Evolutionary conservation across 2,888 invertebrate genomes (phyloP), one percentile per base, ranked within the genome.

Genomic region (Nephrocerus scutellatus): DNA sequence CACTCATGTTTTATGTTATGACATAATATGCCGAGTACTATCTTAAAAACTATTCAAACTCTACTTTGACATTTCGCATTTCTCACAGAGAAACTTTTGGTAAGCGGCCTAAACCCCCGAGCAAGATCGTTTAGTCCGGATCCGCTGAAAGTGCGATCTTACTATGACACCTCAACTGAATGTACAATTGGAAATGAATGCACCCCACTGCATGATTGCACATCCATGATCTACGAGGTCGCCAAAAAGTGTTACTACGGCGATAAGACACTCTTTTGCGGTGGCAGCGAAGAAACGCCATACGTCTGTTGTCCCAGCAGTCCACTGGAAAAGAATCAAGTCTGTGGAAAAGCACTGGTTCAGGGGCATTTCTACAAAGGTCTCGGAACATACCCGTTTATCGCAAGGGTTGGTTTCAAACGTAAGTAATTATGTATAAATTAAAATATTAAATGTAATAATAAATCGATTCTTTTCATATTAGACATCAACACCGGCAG

Each of bases 351-450:
- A 52, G 76, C 79, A 10, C 72, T 81, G 66, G 78, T 82, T 3
- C 75, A 76, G 46, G 81, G 80, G 0, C 72, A 74, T 6, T 73
- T 74, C 41, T 81, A 81, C 50, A 73, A 72, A 24, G 80, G 80
- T 2, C 62, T 85, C 6, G 86, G 86, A 2, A 75, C 80, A 1
- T 82, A 80, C 60, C 86, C 86, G 1, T 86, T 84, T 75, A 77
- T 82, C 0, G 84, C 77, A 0, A 72, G 84, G 52, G 73, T 87
- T 45, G 85, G 84, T 21, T 86, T 85, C 54, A 77, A 78, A 55
- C 78, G 86, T 85, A 65, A 74, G 76, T 66, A 19, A 13, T n/a
- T n/a, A n/a, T n/a, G n/a, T n/a, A n/a, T n/a, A n/a, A n/a, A n/a
- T n/a, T n/a, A n/a, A n/a, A n/a, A n/a, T n/a, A n/a, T n/a, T n/a